A percentile compares a stretch with the other conserved stretches of the same genome.
Evolutionary conservation across 2,888 invertebrate genomes (phyloP).

Genomic region (Oscheius sp.): DNA sequence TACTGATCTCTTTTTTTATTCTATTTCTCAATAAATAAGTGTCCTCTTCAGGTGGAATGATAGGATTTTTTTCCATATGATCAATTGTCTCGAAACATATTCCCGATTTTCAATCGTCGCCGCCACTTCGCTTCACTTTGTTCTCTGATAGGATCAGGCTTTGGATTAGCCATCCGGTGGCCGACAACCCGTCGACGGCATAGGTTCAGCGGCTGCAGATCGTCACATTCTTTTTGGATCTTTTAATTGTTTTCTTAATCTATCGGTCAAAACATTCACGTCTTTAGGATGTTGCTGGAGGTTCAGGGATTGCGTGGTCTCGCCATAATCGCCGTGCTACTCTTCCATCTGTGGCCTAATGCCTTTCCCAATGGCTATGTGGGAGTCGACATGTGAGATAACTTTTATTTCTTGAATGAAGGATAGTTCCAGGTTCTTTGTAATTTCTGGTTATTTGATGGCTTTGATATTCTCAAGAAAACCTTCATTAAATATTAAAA

Average conservation of each 20-base stretch:
- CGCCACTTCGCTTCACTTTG: no score
- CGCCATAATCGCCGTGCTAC: not conserved
- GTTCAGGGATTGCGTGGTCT: conserved; percentile 14
- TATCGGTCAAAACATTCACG: not conserved
- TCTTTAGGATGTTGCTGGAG: conserved; percentile 6
- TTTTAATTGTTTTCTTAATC: no score
- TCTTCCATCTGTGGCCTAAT: conserved; percentile 11
- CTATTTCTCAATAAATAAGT: no score
- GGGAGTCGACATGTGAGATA: conserved; percentile 7
- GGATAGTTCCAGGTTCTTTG: conserved; percentile 1
- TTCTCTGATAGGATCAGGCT: no score
- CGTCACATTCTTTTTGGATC: no score
- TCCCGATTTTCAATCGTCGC: no score
- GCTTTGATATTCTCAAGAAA: conserved; percentile 3
- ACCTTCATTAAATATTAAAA: not conserved
- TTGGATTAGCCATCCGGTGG: not conserved
- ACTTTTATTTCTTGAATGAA: not conserved
- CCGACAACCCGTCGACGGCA: not conserved
- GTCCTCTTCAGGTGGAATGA: no score
- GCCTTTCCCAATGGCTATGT: conserved; percentile 14
- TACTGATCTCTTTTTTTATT: no score
- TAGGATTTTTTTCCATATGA: no score
- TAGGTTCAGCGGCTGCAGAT: not conserved
- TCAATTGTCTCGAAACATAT: no score
- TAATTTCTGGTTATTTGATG: conserved; percentile 18